Conservation (phyloP, 1,140 invertebrate species). For the Chlorops oryzae region DNA sequence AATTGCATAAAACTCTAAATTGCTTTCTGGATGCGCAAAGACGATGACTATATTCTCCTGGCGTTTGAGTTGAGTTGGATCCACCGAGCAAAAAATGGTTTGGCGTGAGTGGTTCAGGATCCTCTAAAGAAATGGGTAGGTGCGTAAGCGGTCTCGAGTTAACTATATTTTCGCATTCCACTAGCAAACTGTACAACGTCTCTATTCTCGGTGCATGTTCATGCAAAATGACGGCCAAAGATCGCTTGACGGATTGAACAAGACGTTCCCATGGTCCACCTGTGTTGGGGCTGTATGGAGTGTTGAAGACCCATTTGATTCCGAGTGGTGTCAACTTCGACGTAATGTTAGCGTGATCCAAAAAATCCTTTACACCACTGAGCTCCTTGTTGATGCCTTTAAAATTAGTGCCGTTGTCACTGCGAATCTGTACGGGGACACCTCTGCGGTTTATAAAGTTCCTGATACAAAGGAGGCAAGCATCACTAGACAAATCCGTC, state of each 20-base stretch:
- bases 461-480: slow-evolving; percentile 9
- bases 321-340: background rate
- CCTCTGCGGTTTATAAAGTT: too few relatives aligned
- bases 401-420: slow-evolving; percentile 8
- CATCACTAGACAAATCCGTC: slow-evolving; percentile 1
- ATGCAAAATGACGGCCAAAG: slow-evolving; percentile 11
- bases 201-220: slow-evolving; percentile 20
- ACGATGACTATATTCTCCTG: too few relatives aligned
- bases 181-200: slow-evolving; percentile 16
- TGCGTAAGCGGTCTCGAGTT: slow-evolving; percentile 25
- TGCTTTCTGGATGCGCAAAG: slow-evolving; percentile 3
- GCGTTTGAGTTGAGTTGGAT: background rate
- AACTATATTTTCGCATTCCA: slow-evolving; percentile 22
- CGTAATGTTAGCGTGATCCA: background rate
- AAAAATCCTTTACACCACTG: background rate
- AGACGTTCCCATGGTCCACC: slow-evolving; percentile 28
- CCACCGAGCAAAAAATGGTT: slow-evolving; percentile 7
- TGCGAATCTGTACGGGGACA: slow-evolving; percentile 2
- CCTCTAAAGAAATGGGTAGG: slow-evolving; percentile 24
- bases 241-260: slow-evolving; percentile 19
- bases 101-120: slow-evolving; percentile 14
- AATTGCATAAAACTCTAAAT: background rate
- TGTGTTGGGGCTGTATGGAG: slow-evolving; percentile 1
- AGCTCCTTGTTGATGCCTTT: slow-evolving; percentile 1
- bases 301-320: slow-evolving; percentile 6